Evolutionary conservation across 2,797 vertebrate species (phyloP).

Genomic region (Rhabdomys pumilio): DNA sequence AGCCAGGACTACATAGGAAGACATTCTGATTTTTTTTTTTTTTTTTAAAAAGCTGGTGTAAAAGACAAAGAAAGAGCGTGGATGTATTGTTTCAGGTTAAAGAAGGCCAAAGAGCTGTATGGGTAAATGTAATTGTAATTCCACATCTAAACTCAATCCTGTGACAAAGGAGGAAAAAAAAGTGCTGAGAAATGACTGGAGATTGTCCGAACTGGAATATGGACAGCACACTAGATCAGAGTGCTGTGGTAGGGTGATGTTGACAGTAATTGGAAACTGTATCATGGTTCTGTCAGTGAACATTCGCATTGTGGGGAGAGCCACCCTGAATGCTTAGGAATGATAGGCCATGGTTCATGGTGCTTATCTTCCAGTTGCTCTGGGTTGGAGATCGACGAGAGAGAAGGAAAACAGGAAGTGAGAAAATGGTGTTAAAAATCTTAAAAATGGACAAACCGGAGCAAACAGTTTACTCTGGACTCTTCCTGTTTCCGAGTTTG

Average conservation of each 20-base stretch:
- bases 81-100: neutral
- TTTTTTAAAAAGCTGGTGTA: neutral
- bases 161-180: neutral
- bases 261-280: neutral
- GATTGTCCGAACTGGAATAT: neutral
- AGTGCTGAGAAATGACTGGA: neutral
- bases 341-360: neutral
- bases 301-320: neutral
- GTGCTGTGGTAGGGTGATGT: neutral
- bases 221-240: neutral
- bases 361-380: neutral
- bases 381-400: neutral
- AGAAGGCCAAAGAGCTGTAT: neutral
- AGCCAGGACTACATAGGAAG: neutral
- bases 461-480: neutral
- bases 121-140: neutral
- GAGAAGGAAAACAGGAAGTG: neutral
- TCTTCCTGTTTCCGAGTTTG: conserved; percentile 6
- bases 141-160: neutral
- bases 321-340: neutral
- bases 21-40: neutral
- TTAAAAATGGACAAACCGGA: neutral
- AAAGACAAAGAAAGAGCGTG: conserved; percentile 16
- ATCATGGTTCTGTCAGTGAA: neutral
- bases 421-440: neutral